Evolutionary conservation across 2,888 invertebrate genomes (phyloP).

Genomic region (Adineta ricciae): DNA sequence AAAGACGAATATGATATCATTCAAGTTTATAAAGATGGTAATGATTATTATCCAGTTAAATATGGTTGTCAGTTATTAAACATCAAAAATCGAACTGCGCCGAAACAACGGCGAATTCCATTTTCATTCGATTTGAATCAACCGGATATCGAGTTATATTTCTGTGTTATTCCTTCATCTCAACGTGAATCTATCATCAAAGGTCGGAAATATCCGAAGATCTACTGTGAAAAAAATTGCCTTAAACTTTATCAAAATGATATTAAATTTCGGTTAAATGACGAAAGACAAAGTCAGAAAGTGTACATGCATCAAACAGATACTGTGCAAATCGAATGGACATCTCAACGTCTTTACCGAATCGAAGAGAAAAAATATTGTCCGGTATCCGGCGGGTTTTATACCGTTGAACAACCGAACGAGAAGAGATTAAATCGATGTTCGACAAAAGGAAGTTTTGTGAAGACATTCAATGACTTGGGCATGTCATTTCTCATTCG

Average conservation of each 20-base stretch:
- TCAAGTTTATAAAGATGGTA: neutral
- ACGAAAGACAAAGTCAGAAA: neutral
- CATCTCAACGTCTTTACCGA: neutral
- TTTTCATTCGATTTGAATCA: neutral
- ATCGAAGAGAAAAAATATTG: constrained; percentile 3
- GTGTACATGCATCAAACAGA: neutral
- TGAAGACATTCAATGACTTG: neutral
- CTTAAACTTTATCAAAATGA: neutral
- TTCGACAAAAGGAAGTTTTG: neutral
- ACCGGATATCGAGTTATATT: neutral
- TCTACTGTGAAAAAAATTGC: neutral
- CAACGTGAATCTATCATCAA: neutral
- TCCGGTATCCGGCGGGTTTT: neutral
- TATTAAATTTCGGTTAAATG: neutral
- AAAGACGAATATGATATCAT: neutral
- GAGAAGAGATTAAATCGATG: neutral
- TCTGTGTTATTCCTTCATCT: neutral
- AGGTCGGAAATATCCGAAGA: neutral
- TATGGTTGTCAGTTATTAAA: neutral
- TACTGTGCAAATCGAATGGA: neutral
- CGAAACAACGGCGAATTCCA: neutral
- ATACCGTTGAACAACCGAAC: neutral
- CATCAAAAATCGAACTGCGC: neutral
- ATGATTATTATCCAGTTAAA: neutral
- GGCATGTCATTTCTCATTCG: neutral